Evolutionary conservation across 2,797 vertebrate genomes (phyloP), one percentile per base, ranked within the genome.

Genomic region (Neopelma chrysocephalum): DNA sequence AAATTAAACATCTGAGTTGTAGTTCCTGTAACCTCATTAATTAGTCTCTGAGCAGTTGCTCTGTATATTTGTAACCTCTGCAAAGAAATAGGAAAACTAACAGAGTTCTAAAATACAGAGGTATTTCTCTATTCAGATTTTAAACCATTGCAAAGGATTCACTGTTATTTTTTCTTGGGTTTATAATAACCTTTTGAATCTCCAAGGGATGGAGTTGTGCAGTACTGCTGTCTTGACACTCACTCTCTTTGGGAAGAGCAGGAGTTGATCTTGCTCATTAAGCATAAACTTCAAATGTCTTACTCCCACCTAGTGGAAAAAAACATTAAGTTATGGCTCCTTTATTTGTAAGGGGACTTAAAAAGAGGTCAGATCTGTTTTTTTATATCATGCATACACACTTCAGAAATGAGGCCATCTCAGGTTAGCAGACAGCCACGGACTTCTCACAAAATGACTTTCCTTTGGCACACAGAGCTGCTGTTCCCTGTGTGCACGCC

Each of bases 401-500:
- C 26, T 34, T 34, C 45, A 61, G 54, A 71, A 15, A 9, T 3
- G 4, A 75, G 45, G 6, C 62, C 29, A 60, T 4, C 40, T 65
- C 64, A 25, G 20, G 29, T 60, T 11, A 89, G 64, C 56, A 79
- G 32, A 19, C 43, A 77, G 36, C 16, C 54, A 31, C 64, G 0
- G 2, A 47, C 47, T 51, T 71, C 31, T 76, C 50, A 29, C 50
- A 38, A 86, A n/a, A 19, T 8, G 38, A 5, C 25, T 51, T 38
- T 36, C 12, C 50, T 36, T 20, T 71, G 64, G 48, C 32, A 25
- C 57, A 65, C 94, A 99, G 99, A 98, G 38, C 98, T 99, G 10
- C 97, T 98, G 79, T 99, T 99, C 32, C 98, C 99, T 0, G 99
- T 99, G 89, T 99, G 99, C 95, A 98, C 95, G 9, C 98, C 98